A percentile compares a stretch with the other conserved stretches of the same genome.
Conservation (phyloP, 2,797 vertebrate species). For the Hippoglossus hippoglossus region DNA sequence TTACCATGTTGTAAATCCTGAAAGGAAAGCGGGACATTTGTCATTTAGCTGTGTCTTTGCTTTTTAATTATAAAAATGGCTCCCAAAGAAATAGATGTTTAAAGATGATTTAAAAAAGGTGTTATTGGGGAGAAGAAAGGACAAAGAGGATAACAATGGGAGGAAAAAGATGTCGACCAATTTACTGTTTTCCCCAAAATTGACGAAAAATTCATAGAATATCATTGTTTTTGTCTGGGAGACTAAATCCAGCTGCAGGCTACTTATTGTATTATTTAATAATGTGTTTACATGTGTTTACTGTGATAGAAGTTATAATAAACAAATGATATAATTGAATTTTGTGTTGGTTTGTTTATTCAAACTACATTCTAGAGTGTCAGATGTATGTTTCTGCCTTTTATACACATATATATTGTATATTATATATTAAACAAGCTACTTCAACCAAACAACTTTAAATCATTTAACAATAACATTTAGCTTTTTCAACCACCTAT, state of each 20-base stretch:
- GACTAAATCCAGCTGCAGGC: constrained; percentile 4
- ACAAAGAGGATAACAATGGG: not conserved
- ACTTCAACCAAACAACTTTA: too few relatives aligned
- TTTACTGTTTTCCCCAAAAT: not conserved
- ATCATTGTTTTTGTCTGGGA: constrained; percentile 10
- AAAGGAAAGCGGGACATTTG: constrained; percentile 58
- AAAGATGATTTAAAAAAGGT: not conserved
- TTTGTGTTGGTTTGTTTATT: too few relatives aligned
- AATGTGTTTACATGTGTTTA: too few relatives aligned
- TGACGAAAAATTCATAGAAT: not conserved
- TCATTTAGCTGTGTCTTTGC: constrained; percentile 65
- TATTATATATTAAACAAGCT: too few relatives aligned
- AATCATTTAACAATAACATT: too few relatives aligned
- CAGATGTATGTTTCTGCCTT: too few relatives aligned
- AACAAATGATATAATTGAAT: too few relatives aligned
- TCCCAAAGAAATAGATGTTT: constrained; percentile 24
- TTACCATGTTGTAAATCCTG: constrained; percentile 71
- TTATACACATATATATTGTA: too few relatives aligned
- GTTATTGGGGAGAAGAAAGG: not conserved
- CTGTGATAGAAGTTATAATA: too few relatives aligned
- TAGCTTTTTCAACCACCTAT: not conserved
- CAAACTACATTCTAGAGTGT: too few relatives aligned
- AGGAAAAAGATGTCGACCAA: constrained; percentile 3
- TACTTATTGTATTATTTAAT: constrained; percentile 2
- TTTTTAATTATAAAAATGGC: constrained; percentile 72